Base-by-base conservation (phyloP, 2,888 invertebrate genomes). In the Deilephila elpenor region DNA sequence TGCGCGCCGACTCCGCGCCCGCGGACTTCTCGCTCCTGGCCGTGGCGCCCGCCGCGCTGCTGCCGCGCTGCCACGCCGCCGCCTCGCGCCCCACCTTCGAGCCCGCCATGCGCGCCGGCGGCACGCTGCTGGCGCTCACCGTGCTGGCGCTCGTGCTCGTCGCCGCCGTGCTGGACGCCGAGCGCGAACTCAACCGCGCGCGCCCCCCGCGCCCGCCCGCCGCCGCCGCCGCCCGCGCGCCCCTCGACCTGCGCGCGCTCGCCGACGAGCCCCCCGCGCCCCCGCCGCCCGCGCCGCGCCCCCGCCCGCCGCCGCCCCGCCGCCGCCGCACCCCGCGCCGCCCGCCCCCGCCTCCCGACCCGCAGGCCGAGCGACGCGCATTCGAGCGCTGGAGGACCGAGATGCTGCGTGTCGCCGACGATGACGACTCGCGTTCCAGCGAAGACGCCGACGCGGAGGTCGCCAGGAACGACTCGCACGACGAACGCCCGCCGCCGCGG, bases 91-190 rank as follows among this genome's bases (percentile, higher is more conserved):
- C 93, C 96, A 74, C 93, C 91, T 80, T 91, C 96, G 79, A 96
- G 96, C 85, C 89, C 93, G 72, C 95, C 96, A 77, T 89, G 78
- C 87, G 88, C 74, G 75, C 91, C 96, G 75, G 96, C 96, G 71
- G 92, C 93, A 75, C 78, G 74, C 80, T 86, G 76, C 81, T 86
- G 73, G 87, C 87, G 37, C 77, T 87, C 70, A 83, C 83, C 56
- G 85, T 88, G 74, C 84, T 89, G 62, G 88, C 85, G 76, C 83
- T 87, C 37, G 89, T 87, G 78, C 84, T 89, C 25, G 89, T 84
- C 70, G 88, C 89, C 76, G 96, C 78, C 86, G 74, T 80, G 76
- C 82, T 86, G 37, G 83, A 89, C 78, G 83, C 88, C 25, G 85
- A 82, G 85, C 82, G 77, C 82, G 86, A 77, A 82, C 85, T 78